Evolutionary conservation across 2,797 vertebrate genomes (phyloP), one percentile per base, ranked within the genome.

Genomic region (Dicrostonyx torquatus): DNA sequence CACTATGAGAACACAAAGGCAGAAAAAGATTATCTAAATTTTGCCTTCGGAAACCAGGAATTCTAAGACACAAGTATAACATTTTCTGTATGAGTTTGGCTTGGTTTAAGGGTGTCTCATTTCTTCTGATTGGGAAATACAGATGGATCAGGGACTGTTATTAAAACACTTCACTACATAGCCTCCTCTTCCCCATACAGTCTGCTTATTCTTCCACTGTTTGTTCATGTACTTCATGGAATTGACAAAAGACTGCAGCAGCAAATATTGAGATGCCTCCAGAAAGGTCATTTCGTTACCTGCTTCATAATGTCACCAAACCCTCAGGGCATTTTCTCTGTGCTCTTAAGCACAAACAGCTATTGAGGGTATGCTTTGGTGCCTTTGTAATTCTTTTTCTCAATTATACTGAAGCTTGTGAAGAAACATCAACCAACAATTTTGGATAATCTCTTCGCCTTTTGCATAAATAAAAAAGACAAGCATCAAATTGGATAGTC

Each of bases 291-390:
- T 73, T 40, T 72, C 68, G 50, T 88, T 83, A 96, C 94, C 75
- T 94, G 76, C 92, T 97, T 90, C 93, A 93, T 95, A 96, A 29
- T 96, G 87, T 95, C 29, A 29, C 2, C 89, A 90, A 94, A 55
- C 26, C 89, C 90, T 84, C 70, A 66, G 68, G 88, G 80, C 88
- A 37, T 55, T 45, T 93, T 96, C 43, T 45, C 6, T 5, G 92
- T 79, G 5, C 70, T 89, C 77, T 73, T 58, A 37, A 97, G 87
- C 95, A 97, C 60, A 96, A 96, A 96, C 43, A 97, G 96, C 85
- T 75, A 26, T 60, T 97, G 48, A 95, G 50, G 95, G 68, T 50
- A 90, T 79, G 55, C 80, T 93, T 96, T 90, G 50, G 70, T 97
- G 80, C 94, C 48, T 84, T 79, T 60, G 48, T 86, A 43, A 93